A percentile compares a stretch with the other conserved stretches of the same genome.
Evolutionary conservation across 1,140 invertebrate species (phyloP).

Genomic region (Listronotus oregonensis): DNA sequence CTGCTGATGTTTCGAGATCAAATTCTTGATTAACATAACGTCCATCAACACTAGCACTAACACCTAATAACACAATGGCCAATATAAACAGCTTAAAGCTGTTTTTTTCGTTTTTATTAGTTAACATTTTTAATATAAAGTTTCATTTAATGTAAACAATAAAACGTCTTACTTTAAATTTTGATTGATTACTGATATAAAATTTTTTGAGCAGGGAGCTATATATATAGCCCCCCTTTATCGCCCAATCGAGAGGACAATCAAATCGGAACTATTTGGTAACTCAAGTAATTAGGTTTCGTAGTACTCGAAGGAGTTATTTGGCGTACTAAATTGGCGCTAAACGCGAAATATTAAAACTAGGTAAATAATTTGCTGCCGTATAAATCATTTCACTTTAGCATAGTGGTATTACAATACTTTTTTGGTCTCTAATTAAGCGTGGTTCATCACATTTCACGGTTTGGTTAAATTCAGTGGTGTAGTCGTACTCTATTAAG

Average conservation of each 20-base stretch:
- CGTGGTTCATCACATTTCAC: slow-evolving; percentile 30
- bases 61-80: slow-evolving; percentile 14
- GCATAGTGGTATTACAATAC: slow-evolving; percentile 12
- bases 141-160: slow-evolving; percentile 14
- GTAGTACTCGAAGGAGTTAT: slow-evolving; percentile 16
- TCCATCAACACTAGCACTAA: slow-evolving; percentile 19
- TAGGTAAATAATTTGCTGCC: slow-evolving; percentile 19
- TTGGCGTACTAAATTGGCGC: slow-evolving; percentile 26
- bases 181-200: slow-evolving; percentile 14
- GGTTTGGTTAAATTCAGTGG: slow-evolving; percentile 20
- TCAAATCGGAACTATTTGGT: slow-evolving; percentile 24
- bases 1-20: slow-evolving; percentile 39
- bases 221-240: slow-evolving; percentile 30
- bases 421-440: slow-evolving; percentile 28
- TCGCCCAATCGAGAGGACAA: not conserved
- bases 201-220: slow-evolving; percentile 20
- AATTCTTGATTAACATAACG: slow-evolving; percentile 15
- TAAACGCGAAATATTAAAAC: slow-evolving; percentile 26
- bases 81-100: not conserved
- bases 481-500: not conserved
- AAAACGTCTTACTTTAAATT: slow-evolving; percentile 1
- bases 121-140: not conserved
- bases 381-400: slow-evolving; percentile 22
- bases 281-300: slow-evolving; percentile 24
- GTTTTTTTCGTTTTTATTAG: not conserved